A percentile compares a stretch with the other conserved stretches of the same genome.
Conservation (phyloP, 2,797 vertebrate species). For the Oreonectes daqikongensis region DNA sequence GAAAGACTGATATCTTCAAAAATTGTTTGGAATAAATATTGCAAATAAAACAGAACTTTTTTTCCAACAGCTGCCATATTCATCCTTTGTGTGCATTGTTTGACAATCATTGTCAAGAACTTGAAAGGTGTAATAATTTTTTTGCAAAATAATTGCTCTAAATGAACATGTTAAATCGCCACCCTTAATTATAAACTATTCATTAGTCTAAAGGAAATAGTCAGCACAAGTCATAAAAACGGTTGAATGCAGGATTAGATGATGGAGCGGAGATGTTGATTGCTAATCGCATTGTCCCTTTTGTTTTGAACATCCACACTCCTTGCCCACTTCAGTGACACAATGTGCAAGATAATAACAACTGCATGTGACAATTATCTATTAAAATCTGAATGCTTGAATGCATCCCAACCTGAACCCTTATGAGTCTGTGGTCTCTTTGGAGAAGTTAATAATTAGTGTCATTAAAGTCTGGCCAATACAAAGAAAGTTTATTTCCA, state of each 20-base stretch:
- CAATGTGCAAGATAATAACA: neutral
- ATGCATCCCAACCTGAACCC: neutral
- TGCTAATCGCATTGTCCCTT: neutral
- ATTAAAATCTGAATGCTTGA: neutral
- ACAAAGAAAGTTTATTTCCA: neutral
- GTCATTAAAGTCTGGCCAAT: neutral
- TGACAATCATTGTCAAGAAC: no score
- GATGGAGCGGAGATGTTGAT: neutral
- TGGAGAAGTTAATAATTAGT: neutral
- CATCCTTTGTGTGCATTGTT: no score
- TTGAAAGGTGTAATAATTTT: no score
- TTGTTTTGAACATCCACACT: neutral
- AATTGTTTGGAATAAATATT: no score
- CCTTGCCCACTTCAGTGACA: neutral
- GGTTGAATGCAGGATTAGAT: neutral
- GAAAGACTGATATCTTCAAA: no score
- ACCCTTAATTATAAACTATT: neutral
- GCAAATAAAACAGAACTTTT: no score
- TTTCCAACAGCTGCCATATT: no score
- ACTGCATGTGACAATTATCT: constrained; percentile 1
- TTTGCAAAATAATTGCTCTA: neutral
- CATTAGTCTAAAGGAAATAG: neutral
- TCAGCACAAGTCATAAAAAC: no score
- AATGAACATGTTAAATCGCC: neutral
- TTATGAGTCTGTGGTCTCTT: neutral